These are phyloP conservation scores for Lordiphosa mommai DNA, from an alignment of 1,140 invertebrate species.

Conservation along the genomic window DNA sequence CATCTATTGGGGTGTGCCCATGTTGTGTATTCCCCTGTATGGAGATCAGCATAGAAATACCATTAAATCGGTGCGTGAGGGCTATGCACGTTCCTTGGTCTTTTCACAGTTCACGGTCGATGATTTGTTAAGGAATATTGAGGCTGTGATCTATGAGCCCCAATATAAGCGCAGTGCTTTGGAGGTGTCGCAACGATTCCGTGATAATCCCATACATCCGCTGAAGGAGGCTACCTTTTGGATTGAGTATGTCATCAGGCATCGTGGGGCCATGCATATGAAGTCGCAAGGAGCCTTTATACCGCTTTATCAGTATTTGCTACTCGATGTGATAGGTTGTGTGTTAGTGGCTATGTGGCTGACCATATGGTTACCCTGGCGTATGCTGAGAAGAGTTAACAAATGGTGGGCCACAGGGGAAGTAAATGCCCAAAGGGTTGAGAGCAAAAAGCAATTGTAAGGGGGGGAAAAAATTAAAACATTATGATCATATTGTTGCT, in stretches of 20 bases:
- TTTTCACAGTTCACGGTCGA: conserved; percentile 65
- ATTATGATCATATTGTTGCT: conserved; percentile 1
- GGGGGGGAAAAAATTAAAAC: background rate
- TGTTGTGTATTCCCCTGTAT: conserved; percentile 84
- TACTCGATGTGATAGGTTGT: conserved; percentile 80
- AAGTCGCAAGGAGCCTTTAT: conserved; percentile 79
- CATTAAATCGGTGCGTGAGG: conserved; percentile 65
- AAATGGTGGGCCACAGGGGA: conserved; percentile 34
- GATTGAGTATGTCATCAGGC: conserved; percentile 82
- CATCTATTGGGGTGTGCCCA: conserved; percentile 84
- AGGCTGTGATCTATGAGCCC: conserved; percentile 62
- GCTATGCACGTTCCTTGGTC: conserved; percentile 63
- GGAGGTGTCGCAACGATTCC: conserved; percentile 76
- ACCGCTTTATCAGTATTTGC: conserved; percentile 80
- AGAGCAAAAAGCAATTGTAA: conserved; percentile 46
- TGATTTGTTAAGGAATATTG: conserved; percentile 54
- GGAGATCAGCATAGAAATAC: conserved; percentile 82
- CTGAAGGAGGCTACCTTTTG: conserved; percentile 82
- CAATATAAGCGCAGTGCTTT: conserved; percentile 70
- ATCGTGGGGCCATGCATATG: conserved; percentile 80
- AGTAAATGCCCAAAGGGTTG: conserved; percentile 2
- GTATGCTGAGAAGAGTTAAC: conserved; percentile 31
- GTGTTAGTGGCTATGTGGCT: conserved; percentile 35
- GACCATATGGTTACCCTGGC: conserved; percentile 60
- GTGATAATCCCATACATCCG: conserved; percentile 80